Evolutionary conservation across 2,113 vertebrate species (phyloP), one percentile per base, ranked within the genome.

Genomic region (Mustelus asterias): DNA sequence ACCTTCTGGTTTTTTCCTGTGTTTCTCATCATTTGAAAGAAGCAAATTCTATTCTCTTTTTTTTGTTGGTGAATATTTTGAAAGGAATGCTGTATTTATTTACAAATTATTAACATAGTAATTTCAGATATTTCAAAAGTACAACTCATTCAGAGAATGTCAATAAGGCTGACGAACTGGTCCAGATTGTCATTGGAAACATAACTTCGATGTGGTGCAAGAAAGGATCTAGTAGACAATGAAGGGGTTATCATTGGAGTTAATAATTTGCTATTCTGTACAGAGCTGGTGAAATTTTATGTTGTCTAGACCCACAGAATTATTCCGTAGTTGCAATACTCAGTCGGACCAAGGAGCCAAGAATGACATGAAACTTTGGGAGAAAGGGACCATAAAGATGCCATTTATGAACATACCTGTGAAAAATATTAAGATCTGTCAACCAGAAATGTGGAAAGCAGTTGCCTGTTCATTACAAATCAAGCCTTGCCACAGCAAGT

Each of bases 301-400:
- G 26, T 54, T 65, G 96, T 96, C 97, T 96, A 99, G 99, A 97
- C 99, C 99, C 0, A 99, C 99, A 14, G 99, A 99, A 97, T 98
- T 99, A 96, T 99, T 99, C 96, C 98, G 99, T 96, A 99, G 99
- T 97, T 99, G 99, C 96, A 99, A 98, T 96, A 97, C 98, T 94
- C 99, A 99, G 96, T 99, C 99, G 18, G 99, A 99, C 97, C 99
- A 99, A 97, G 99, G 99, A 88, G 99, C 99, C 96, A 98, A 99
- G 98, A 99, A 98, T 86, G 99, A 99, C 97, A 99, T 99, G 97
- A 99, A 99, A 97, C 98, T 99, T 0, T 99, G 99, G 99, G 99
- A 99, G 96, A 99, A 99, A 65, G 99, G 99, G 26, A 99, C 98
- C 22, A 99, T 99, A 97, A 99, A 98, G 97, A 99, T 99, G 99